Base-by-base conservation (phyloP, 2,888 invertebrate species). In the Onthophagus sagittarius region DNA sequence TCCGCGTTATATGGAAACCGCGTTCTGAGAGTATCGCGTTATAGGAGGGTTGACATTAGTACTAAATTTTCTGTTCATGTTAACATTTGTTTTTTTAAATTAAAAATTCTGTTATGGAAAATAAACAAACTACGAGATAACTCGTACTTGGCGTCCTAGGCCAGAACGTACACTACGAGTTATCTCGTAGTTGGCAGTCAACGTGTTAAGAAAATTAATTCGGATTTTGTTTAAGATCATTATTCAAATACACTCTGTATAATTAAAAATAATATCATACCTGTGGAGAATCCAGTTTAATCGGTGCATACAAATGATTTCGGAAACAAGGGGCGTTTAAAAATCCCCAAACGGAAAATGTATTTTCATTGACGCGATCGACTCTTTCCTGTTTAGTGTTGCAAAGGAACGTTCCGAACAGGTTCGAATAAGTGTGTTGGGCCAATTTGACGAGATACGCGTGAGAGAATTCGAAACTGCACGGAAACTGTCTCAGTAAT, bases 351-450 rank as follows among this genome's bases (percentile, higher is more conserved):
- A 97, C 94, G 14, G 94, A 94, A 83, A 94, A 94, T 3, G 93
- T 91, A 78, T 89, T 88, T 76, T 92, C 92, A 71, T 87, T 86
- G 75, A 92, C 89, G 72, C 91, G 89, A 77, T 89, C 86, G 70
- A 86, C 84, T 62, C 95, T 90, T 85, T 95, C 94, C 79, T 91
- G 91, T 71, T 89, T 87, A 63, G 92, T 90, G 89, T 98, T 98
- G 87, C 95, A 97, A 78, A 98, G 89, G 88, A 99, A 99, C 79
- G 97, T 98, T 79, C 98, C 98, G 88, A 97, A 99, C 83, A 99
- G 90, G 86, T 97, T 96, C 75, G 98, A 97, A 86, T 98, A 96
- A 70, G 94, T 93, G 87, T 99, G 99, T 78, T 97, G 96, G 1
- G 94, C 96, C 81, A 99, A 88, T 88, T 98, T 98, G 76, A 97